phyloP scores from a whole-genome alignment of 2,888 invertebrate genomes.

The Ophion obscuratus region DNA sequence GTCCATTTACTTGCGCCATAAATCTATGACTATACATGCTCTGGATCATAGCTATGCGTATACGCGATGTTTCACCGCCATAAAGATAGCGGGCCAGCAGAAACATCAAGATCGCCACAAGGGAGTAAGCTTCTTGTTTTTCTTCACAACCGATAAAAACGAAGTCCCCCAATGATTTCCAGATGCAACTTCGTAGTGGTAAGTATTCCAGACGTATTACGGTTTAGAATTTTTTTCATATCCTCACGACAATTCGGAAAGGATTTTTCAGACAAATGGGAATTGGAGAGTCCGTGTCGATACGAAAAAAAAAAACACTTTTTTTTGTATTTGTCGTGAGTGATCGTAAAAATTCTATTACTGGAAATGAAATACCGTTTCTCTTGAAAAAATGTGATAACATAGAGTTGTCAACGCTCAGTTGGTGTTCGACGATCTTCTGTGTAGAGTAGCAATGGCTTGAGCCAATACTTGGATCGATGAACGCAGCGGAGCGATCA shows the following conservation, averaged over 20 bases:
- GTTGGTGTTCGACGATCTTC: too few relatives aligned
- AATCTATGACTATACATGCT: conserved; percentile 12
- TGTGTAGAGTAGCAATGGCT: too few relatives aligned
- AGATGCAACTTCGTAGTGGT: background rate
- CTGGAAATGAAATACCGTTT: too few relatives aligned
- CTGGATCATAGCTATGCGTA: background rate
- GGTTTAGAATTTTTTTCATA: background rate
- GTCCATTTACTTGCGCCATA: conserved; percentile 40
- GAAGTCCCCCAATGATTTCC: background rate
- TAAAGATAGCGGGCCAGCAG: conserved; percentile 77
- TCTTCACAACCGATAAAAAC: conserved; percentile 36
- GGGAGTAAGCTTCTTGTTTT: conserved; percentile 51
- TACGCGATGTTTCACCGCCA: conserved; percentile 65
- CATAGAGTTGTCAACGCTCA: too few relatives aligned
- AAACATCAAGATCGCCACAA: conserved; percentile 57
- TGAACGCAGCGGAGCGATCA: too few relatives aligned
- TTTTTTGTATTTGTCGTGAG: too few relatives aligned
- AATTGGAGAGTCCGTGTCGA: background rate
- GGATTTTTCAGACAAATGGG: background rate
- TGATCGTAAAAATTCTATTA: too few relatives aligned
- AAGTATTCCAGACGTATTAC: background rate
- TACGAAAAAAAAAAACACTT: background rate
- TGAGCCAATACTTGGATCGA: too few relatives aligned
- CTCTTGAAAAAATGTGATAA: too few relatives aligned
- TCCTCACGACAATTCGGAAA: background rate